These are phyloP conservation scores for Anolis sagrei DNA, from an alignment of 2,113 vertebrate genomes.

Conservation along the genomic window DNA sequence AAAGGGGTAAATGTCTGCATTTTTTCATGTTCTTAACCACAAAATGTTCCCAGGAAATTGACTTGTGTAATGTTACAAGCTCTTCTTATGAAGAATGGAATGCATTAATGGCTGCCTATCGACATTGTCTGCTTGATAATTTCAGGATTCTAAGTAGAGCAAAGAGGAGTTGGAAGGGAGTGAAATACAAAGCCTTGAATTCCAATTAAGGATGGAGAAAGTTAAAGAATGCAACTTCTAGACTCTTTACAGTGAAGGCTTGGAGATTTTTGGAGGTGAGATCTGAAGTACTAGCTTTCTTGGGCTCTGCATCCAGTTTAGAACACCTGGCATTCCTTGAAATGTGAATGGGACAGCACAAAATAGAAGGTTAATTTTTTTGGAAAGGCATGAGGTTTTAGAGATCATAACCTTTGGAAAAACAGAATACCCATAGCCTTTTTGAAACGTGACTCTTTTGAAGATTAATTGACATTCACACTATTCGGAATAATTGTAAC, in stretches of 20 bases:
- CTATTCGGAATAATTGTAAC: too few relatives aligned
- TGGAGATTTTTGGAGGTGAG: too few relatives aligned
- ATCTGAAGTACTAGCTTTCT: too few relatives aligned
- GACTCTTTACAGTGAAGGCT: too few relatives aligned
- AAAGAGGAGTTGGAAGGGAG: not conserved
- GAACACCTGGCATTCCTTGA: not conserved
- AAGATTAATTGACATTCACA: too few relatives aligned
- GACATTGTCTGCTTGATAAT: conserved; percentile 1
- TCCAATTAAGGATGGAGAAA: too few relatives aligned
- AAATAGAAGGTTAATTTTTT: not conserved
- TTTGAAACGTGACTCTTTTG: too few relatives aligned
- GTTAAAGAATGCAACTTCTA: too few relatives aligned
- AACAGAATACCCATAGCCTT: too few relatives aligned
- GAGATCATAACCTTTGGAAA: too few relatives aligned
- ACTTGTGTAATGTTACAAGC: conserved; percentile 19
- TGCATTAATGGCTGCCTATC: not conserved
- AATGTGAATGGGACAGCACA: not conserved
- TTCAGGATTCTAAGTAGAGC: not conserved
- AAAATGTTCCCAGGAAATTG: conserved; percentile 6
- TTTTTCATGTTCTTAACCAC: conserved; percentile 11
- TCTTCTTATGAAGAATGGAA: conserved; percentile 24
- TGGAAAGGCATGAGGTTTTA: too few relatives aligned
- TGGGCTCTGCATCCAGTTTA: too few relatives aligned
- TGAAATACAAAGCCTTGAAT: not conserved
- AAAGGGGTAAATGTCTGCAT: not conserved